Evolutionary conservation across 1,140 invertebrate genomes (phyloP), one percentile per base, ranked within the genome.

Genomic region (Lethrus apterus): DNA sequence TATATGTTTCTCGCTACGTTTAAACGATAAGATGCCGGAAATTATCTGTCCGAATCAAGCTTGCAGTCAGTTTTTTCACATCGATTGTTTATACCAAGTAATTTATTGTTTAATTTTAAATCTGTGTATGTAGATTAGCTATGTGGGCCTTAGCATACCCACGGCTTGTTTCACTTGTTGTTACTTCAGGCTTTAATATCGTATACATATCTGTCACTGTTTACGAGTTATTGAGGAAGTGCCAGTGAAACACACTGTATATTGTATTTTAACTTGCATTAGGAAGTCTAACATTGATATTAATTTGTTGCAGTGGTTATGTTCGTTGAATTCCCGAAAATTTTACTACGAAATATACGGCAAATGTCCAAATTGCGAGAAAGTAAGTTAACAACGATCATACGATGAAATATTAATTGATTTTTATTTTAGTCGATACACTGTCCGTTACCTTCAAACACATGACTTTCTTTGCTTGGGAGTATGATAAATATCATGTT

Each of bases 311-410:
- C 35, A 60, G 50, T 62, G 58, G 58, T 51, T 62, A 10, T 44
- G 52, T 11, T 51, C 58, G 1, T 31, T 57, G 13, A 58, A 58
- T 35, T 52, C 55, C 0, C 46, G 49, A 38, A 49, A 52, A 44
- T 46, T 52, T 31, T 61, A 58, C 32, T 50, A 54, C 30, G 53
- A 57, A 29, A 52, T 63, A 4, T 32, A 48, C n/a, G 61, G 59
- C 40, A 44, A 51, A 7, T 63, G 61, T 46, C 59, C 57, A 5
- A 63, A 63, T 48, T 63, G 61, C 32, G 59, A 60, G 36, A 61
- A 63, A 46, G 54, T 44, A 23, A 23, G 11, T 11, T 41, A 8
- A 10, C 9, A n/a, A n/a, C n/a, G n/a, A n/a, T n/a, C n/a, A n/a
- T n/a, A 26, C 7, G 24, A 18, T 4, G 13, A 19, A 20, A 3